Evolutionary conservation across 1,140 invertebrate genomes (phyloP).

Genomic region (Eriosoma lanigerum): DNA sequence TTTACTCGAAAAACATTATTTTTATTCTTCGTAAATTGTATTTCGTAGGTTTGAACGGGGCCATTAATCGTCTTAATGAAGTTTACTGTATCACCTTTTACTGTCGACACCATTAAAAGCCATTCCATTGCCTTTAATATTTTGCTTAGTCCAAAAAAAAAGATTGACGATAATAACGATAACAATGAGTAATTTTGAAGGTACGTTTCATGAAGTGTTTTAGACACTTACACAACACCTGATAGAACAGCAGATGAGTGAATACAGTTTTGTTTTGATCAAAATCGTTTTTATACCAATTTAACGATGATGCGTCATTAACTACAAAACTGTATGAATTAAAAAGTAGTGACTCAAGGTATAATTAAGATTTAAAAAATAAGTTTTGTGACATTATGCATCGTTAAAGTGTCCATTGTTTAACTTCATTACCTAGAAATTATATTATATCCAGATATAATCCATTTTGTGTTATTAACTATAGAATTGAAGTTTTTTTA

Average conservation of each 20-base stretch:
- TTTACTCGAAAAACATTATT: neutral
- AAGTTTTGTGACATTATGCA: no score
- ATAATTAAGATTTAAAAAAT: no score
- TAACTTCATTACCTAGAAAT: no score
- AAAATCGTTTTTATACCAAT: neutral
- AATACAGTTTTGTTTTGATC: neutral
- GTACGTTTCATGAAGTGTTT: neutral
- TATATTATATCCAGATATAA: no score
- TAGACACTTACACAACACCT: neutral
- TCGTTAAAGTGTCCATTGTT: no score
- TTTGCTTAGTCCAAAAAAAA: neutral
- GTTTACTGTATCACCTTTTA: constrained; percentile 1
- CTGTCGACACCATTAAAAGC: neutral
- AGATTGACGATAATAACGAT: neutral
- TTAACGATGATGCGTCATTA: neutral
- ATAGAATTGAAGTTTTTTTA: no score
- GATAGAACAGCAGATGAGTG: neutral
- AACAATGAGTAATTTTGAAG: neutral
- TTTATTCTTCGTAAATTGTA: constrained; percentile 24
- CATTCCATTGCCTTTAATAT: neutral
- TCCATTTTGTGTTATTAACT: no score
- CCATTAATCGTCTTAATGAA: constrained; percentile 21
- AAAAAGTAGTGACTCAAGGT: no score
- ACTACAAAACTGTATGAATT: no score
- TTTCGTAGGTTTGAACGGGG: neutral